Evolutionary conservation across 1,140 invertebrate species (phyloP).

Genomic region (Ooceraea biroi): DNA sequence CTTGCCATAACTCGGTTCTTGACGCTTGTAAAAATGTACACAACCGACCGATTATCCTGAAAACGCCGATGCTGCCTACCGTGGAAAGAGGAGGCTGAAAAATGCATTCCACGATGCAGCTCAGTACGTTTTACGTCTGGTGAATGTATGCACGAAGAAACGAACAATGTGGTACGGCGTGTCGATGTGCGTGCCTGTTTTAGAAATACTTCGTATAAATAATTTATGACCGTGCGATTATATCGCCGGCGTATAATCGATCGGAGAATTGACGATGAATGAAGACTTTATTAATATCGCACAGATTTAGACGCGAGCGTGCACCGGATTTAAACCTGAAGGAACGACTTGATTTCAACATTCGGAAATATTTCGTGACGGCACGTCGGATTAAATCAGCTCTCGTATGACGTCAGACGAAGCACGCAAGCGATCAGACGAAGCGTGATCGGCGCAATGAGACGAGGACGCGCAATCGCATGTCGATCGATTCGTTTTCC

Average conservation of each 20-base stretch:
- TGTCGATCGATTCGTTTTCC: conserved; percentile 20
- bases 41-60: conserved; percentile 51
- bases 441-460: conserved; percentile 1
- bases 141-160: neutral
- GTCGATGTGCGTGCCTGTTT: neutral
- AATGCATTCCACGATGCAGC: conserved; percentile 43
- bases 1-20: neutral
- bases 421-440: too few species aligned
- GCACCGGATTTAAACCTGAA: neutral
- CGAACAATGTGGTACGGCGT: neutral
- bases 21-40: conserved; percentile 41
- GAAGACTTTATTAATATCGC: conserved; percentile 5
- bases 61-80: conserved; percentile 33
- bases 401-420: conserved; percentile 1
- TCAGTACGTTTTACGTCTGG: conserved; percentile 11
- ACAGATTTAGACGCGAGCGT: neutral
- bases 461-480: neutral
- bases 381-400: neutral
- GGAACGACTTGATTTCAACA: neutral
- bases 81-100: conserved; percentile 33
- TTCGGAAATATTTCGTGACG: neutral
- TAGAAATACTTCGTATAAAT: conserved; percentile 32
- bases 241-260: neutral
- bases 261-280: neutral
- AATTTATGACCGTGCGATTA: conserved; percentile 39